Evolutionary conservation across 1,140 invertebrate species (phyloP), one percentile per base, ranked within the genome.

Genomic region (Pteromalus puparum): DNA sequence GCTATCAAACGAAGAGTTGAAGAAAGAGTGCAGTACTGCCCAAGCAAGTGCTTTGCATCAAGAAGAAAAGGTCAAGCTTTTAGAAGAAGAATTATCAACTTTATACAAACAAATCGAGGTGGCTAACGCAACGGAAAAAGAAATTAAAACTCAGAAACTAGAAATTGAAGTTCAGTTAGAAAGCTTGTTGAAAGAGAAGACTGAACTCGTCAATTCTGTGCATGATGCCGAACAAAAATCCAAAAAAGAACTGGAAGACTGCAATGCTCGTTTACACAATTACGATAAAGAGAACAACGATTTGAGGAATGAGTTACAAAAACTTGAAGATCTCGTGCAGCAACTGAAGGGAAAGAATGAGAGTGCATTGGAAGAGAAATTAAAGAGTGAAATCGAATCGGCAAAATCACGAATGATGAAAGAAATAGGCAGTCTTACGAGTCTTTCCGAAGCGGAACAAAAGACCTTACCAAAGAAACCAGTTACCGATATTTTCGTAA

Each of bases 371-470:
- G 86, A 85, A n/a, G 84, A 86, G 3, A 73, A 77, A 9, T 75
- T 84, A 6, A 10, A 83, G 0, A 86, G 89, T 1, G 90, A 91
- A 74, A 75, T 92, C 3, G 73, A 90, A 18, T 70, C 83, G 1
- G 82, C 84, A 0, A 89, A 86, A 24, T n/a, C 68, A 1, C 82
- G 77, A n/a, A 90, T 93, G 3, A 86, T 89, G 0, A 90, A 90
- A 34, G 92, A 93, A 86, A 90, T 92, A 1, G 87, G 72, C 24
- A 34, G 48, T 48, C 30, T 85, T 24, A 30, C 13, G 1, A 85
- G 21, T 73, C 61, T 88, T 81, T 10, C 81, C 90, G 0, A 88
- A 90, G 72, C 13, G 82, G 4, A 86, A 87, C 9, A 42, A 4
- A 15, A 84, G 1, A 73, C 88, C 24, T 85, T 89, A 0, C 7